Evolutionary conservation across 2,888 invertebrate genomes (phyloP).

Genomic region (Drosophila aldrichi): DNA sequence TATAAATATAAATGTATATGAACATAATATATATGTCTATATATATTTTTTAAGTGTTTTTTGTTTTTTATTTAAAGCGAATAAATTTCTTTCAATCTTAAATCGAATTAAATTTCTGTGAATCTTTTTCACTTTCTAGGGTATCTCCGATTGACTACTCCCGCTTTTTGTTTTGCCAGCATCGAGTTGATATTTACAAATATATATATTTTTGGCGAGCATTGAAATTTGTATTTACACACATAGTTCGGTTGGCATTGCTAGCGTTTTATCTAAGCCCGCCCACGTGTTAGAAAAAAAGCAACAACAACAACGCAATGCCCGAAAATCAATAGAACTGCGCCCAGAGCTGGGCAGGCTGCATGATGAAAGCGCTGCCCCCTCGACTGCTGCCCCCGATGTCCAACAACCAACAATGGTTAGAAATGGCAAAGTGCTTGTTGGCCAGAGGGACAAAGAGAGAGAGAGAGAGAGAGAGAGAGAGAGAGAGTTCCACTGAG

Average conservation of each 20-base stretch:
- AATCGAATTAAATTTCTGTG: no score
- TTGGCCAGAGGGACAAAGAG: not conserved
- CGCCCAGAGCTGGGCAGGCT: slow-evolving; percentile 48
- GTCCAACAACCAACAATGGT: slow-evolving; percentile 26
- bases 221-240: slow-evolving; percentile 44
- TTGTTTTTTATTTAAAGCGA: no score
- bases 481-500: not conserved
- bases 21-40: no score
- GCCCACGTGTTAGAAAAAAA: slow-evolving; percentile 48
- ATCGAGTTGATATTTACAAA: slow-evolving; percentile 7
- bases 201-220: slow-evolving; percentile 12
- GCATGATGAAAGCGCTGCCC: slow-evolving; percentile 62
- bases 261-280: slow-evolving; percentile 19
- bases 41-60: no score
- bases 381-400: slow-evolving; percentile 24
- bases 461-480: not conserved
- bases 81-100: no score
- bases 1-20: no score
- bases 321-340: slow-evolving; percentile 66
- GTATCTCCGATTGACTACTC: not conserved
- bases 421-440: slow-evolving; percentile 52
- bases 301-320: slow-evolving; percentile 8
- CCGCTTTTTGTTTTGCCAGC: not conserved
- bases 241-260: slow-evolving; percentile 55
- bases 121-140: not conserved